phyloP scores from a whole-genome alignment of 2,113 vertebrate genomes.

The Sula dactylatra region DNA sequence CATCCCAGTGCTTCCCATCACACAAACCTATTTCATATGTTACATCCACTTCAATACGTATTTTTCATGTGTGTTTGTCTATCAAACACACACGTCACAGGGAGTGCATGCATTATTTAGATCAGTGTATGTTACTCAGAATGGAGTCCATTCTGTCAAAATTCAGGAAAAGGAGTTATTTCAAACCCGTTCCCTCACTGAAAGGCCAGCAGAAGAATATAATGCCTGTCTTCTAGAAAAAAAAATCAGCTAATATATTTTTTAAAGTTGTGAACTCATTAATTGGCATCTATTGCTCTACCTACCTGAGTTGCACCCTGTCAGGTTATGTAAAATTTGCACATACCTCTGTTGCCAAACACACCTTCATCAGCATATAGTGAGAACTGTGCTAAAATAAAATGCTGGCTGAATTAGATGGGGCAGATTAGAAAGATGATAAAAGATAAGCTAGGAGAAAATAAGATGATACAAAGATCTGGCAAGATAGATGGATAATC shows the following conservation, averaged over 20 bases:
- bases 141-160: neutral
- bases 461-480: conserved; percentile 27
- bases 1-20: neutral
- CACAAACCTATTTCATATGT: neutral
- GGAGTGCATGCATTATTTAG: neutral
- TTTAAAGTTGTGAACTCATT: neutral
- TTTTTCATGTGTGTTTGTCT: neutral
- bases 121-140: neutral
- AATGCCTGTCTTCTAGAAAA: neutral
- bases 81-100: neutral
- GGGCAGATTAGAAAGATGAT: conserved; percentile 20
- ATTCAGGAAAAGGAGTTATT: neutral
- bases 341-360: neutral
- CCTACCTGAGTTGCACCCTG: neutral
- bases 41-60: neutral
- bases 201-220: neutral
- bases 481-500: conserved; percentile 31
- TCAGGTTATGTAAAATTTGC: neutral
- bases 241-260: neutral
- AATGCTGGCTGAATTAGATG: conserved; percentile 3
- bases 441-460: conserved; percentile 38
- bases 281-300: neutral
- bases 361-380: neutral
- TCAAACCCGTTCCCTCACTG: neutral
- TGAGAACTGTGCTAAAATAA: neutral